A percentile compares a stretch with the other conserved stretches of the same genome.
Evolutionary conservation across 2,113 vertebrate species (phyloP).

Genomic region (Epinephelus moara): DNA sequence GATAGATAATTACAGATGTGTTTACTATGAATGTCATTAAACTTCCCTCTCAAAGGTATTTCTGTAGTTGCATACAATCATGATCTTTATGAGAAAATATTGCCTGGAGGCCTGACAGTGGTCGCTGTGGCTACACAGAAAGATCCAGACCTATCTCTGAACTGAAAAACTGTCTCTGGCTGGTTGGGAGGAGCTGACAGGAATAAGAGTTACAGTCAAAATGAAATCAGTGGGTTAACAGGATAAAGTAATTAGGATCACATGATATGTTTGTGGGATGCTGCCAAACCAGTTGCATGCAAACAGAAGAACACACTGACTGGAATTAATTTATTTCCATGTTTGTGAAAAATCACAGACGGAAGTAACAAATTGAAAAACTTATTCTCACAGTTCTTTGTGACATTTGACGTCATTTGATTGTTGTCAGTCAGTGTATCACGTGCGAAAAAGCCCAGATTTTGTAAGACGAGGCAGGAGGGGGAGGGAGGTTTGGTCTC

Average conservation of each 20-base stretch:
- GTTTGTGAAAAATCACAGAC: neutral
- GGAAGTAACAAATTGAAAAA: neutral
- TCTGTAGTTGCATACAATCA: neutral
- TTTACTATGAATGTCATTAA: neutral
- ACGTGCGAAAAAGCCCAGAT: neutral
- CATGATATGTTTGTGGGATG: neutral
- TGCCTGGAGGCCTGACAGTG: neutral
- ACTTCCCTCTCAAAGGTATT: neutral
- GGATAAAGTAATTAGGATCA: conserved; percentile 6
- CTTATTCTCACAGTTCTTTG: neutral
- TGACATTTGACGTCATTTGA: neutral
- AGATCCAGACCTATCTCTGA: neutral
- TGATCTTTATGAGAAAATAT: neutral
- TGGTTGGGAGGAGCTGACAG: conserved; percentile 1
- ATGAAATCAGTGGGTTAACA: neutral
- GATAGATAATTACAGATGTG: neutral
- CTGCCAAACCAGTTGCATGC: neutral
- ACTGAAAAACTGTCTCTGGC: neutral
- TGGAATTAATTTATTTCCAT: neutral
- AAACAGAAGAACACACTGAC: neutral
- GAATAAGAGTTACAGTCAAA: neutral
- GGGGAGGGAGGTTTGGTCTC: neutral
- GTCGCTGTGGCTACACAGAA: neutral
- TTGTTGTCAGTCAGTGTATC: conserved; percentile 2
- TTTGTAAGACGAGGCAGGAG: conserved; percentile 13